phyloP scores from a whole-genome alignment of 2,888 invertebrate genomes.

The Nematopogon swammerdamellus region DNA sequence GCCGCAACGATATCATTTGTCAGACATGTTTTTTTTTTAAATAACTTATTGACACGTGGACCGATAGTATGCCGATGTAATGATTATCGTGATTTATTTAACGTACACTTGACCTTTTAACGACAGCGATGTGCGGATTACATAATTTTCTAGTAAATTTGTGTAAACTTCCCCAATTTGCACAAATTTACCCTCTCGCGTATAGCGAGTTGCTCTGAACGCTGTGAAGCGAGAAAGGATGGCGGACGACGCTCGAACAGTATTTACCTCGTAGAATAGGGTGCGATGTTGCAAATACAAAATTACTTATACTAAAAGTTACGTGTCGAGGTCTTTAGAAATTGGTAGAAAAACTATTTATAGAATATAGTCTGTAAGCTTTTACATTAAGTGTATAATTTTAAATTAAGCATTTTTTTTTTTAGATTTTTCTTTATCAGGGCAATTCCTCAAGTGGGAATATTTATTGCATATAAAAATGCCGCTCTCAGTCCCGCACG shows the following conservation, averaged over 20 bases:
- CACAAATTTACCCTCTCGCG: slow-evolving; percentile 28
- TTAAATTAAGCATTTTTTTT: no score
- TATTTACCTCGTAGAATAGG: not conserved
- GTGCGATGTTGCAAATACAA: slow-evolving; percentile 18
- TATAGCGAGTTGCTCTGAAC: not conserved
- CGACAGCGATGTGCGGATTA: no score
- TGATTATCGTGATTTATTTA: no score
- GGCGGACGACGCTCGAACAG: no score
- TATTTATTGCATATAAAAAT: not conserved
- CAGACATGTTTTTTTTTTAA: no score
- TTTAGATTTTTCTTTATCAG: not conserved
- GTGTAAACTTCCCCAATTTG: slow-evolving; percentile 55
- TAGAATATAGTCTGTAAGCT: slow-evolving; percentile 2
- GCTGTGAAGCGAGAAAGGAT: no score
- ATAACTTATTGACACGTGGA: no score
- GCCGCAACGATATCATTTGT: no score
- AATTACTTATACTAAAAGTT: slow-evolving; percentile 18
- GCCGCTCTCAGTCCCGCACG: no score
- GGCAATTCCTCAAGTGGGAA: not conserved
- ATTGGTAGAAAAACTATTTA: slow-evolving; percentile 3
- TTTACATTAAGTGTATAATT: not conserved
- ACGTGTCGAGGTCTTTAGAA: slow-evolving; percentile 13
- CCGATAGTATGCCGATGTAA: no score
- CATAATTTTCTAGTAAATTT: slow-evolving; percentile 8
- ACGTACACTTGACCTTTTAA: no score